Evolutionary conservation across 2,113 vertebrate genomes (phyloP).

Genomic region (Syngnathus floridae): DNA sequence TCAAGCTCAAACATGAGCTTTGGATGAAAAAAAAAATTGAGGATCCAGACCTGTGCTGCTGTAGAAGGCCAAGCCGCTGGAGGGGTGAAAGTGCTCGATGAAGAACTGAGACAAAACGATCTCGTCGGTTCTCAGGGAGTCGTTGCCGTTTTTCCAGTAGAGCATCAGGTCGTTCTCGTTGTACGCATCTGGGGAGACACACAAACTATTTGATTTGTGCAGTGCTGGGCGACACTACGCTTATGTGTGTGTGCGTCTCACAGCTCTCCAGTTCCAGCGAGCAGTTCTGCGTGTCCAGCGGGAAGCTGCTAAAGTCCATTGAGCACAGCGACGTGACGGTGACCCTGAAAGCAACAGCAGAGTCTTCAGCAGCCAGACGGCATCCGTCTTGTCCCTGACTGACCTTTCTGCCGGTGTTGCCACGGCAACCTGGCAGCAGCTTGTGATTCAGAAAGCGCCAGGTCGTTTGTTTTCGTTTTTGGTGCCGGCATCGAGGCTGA

Average conservation of each 20-base stretch:
- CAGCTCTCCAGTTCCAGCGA: slow-evolving; percentile 91
- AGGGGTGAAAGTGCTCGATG: slow-evolving; percentile 85
- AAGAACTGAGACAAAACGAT: slow-evolving; percentile 90
- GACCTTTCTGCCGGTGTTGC: background rate
- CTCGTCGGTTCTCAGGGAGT: slow-evolving; percentile 83
- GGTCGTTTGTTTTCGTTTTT: background rate
- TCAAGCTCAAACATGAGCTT: no score
- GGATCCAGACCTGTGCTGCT: slow-evolving; percentile 78
- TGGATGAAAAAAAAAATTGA: no score
- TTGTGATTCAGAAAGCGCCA: background rate
- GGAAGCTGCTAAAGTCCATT: slow-evolving; percentile 93
- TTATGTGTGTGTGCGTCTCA: slow-evolving; percentile 64
- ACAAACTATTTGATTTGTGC: no score
- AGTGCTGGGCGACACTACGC: no score
- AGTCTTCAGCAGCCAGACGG: background rate
- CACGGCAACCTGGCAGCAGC: slow-evolving; percentile 7
- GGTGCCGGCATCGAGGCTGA: slow-evolving; percentile 18
- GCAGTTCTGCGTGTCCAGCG: slow-evolving; percentile 89
- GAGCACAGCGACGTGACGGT: slow-evolving; percentile 88
- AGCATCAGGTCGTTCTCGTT: slow-evolving; percentile 90
- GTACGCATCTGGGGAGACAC: slow-evolving; percentile 75
- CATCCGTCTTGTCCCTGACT: background rate
- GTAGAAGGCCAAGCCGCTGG: slow-evolving; percentile 85
- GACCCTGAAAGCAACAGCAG: slow-evolving; percentile 68
- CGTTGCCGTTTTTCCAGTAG: slow-evolving; percentile 88